Conservation (phyloP, 1,140 invertebrate species). For the Neodiprion pinetum region DNA sequence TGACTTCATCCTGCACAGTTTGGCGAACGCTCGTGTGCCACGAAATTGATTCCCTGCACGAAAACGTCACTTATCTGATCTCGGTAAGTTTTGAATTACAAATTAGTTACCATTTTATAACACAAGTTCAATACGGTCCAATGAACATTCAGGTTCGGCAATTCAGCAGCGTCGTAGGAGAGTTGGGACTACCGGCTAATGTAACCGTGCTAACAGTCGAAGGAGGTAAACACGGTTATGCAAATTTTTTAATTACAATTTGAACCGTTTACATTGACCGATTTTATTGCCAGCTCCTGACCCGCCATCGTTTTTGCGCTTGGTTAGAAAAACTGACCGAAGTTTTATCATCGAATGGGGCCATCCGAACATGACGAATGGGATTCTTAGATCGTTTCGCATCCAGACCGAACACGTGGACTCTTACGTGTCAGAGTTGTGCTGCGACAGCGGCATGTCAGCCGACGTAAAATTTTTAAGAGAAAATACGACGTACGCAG, state of each 20-base stretch:
- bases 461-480: conserved; percentile 3
- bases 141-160: conserved; percentile 8
- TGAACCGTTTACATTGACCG: background rate
- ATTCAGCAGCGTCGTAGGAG: conserved; percentile 14
- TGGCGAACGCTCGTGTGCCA: conserved; percentile 4
- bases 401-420: conserved; percentile 12
- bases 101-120: background rate
- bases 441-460: conserved; percentile 14
- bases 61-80: conserved; percentile 5
- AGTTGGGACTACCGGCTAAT: conserved; percentile 6
- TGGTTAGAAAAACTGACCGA: background rate
- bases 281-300: conserved; percentile 8
- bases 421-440: conserved; percentile 7
- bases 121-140: background rate
- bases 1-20: background rate
- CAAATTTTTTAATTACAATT: background rate
- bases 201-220: background rate
- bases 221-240: conserved; percentile 3
- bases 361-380: conserved; percentile 21
- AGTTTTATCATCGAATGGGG: conserved; percentile 20
- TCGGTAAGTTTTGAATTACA: background rate
- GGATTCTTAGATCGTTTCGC: conserved; percentile 17
- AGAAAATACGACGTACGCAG: conserved; percentile 10
- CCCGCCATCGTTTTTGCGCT: conserved; percentile 10
- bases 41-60: background rate